Evolutionary conservation across 2,797 vertebrate species (phyloP), one percentile per base, ranked within the genome.

Genomic region (Argentina silus): DNA sequence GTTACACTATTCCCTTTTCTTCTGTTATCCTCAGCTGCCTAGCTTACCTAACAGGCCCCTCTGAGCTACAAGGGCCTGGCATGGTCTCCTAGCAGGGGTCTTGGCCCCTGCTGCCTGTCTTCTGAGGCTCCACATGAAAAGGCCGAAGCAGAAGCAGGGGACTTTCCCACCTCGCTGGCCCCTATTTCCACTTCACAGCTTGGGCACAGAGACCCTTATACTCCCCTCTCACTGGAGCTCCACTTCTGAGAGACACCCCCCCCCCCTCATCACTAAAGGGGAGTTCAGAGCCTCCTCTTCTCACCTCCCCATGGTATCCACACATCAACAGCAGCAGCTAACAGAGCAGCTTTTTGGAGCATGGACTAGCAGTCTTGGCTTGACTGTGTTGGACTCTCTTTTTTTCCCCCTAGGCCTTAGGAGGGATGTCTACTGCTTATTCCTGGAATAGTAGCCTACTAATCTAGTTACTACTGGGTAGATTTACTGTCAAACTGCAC

Each of bases 161-260:
- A 21, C 7, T 45, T 21, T 11, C 42, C 62, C 44, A 64, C 44
- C 65, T 78, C 61, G 70, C 64, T 4, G 73, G 76, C 66, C 65
- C 73, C 51, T 67, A 63, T 81, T 79, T 82, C 59, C 60, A 75
- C 74, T 63, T 80, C 45, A 66, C 44, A 66, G 19, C 45, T 21
- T 9, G 63, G 45, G 9, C 44, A 23, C 10, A 21, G 63, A 12
- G 17, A 21, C 10, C 17, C 12, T 45, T 45, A n/a, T 19, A 47
- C 42, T 44, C 61, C 55, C 55, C n/a, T 19, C 17, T 19, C 55
- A 56, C n/a, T 56, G 19, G 55, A 56, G 19, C n/a, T 56, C 55
- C 21, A 19, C 50, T n/a, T 51, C n/a, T 51, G 50, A 51, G 50
- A 51, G n/a, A 51, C 14, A 27, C 0, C 56, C 19, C 19, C 14